phyloP scores from a whole-genome alignment of 2,888 invertebrate species.

The Masnerella sp. region DNA sequence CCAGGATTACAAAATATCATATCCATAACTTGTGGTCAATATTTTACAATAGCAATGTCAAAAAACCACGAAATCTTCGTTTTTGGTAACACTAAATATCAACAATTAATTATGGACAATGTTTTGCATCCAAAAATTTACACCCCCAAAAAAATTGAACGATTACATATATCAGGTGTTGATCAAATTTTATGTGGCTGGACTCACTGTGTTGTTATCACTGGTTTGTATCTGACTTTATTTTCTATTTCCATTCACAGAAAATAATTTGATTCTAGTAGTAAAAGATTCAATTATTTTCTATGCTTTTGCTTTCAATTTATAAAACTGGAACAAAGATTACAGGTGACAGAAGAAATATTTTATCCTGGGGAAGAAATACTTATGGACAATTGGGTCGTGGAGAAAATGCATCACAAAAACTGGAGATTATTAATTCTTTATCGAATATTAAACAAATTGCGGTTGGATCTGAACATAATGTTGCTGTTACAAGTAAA shows the following conservation, averaged over 20 bases:
- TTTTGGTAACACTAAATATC: conserved; percentile 92
- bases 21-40: conserved; percentile 88
- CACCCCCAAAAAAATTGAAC: conserved; percentile 79
- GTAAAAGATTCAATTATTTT: too few species aligned
- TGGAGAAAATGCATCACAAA: conserved; percentile 67
- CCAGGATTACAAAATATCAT: conserved; percentile 80
- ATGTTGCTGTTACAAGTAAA: conserved; percentile 81
- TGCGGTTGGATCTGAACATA: conserved; percentile 89
- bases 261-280: background rate
- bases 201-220: conserved; percentile 83
- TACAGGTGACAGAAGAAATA: conserved; percentile 81
- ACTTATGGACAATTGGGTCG: conserved; percentile 87
- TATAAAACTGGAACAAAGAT: conserved; percentile 26
- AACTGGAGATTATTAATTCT: conserved; percentile 67
- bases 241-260: background rate
- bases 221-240: conserved; percentile 62
- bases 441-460: conserved; percentile 80
- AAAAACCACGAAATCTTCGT: conserved; percentile 82
- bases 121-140: conserved; percentile 79
- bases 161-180: conserved; percentile 72
- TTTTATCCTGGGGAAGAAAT: conserved; percentile 90
- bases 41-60: conserved; percentile 84
- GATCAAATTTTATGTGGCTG: conserved; percentile 84
- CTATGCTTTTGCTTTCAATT: too few species aligned
- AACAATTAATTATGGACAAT: conserved; percentile 83